Base-by-base conservation (phyloP, 2,888 invertebrate genomes). In the Cheilosia scutellata region DNA sequence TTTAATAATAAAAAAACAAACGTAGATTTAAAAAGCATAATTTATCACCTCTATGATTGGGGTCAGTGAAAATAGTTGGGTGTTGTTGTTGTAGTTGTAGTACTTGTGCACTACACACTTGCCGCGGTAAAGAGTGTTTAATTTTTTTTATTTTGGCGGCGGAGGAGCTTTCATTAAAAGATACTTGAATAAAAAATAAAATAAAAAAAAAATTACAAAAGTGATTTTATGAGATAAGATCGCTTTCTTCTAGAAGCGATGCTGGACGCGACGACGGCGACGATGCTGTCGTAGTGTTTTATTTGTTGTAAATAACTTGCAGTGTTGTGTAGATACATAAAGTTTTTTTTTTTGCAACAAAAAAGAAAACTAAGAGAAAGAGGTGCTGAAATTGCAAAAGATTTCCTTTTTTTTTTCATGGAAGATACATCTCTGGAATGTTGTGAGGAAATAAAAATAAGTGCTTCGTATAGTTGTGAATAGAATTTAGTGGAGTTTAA, bases 11-110 rank as follows among this genome's bases (percentile, higher is more conserved):
- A 58, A 49, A 70, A 63, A 63, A 20, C 4, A 49, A 47, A 62
- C 9, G 66, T 63, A 57, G 65, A 37, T 80, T 65, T 60, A 55
- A 75, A 70, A 78, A 62, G 55, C 70, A 76, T 82, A 86, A 82
- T 57, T 86, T 82, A 86, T 66, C 82, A 76, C 86, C 86, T 86
- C 82, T 68, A 63, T 72, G 88, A 91, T 90, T 90, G 91, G 89
- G 91, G 91, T 91, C 91, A 91, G 91, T 90, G 91, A 91, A 91
- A 91, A 91, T 90, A 90, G 89, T 89, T 90, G 71, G 66, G 58
- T 53, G 65, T 57, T 4, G 51, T 51, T 51, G 47, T 57, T 51
- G 51, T 51, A 27, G 51, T 51, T 51, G 47, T 16, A 76, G 20
- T 29, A 27, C 33, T n/a, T 4, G 16, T 25, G 33, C 40, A 16